Evolutionary conservation across 2,888 invertebrate species (phyloP), one percentile per base, ranked within the genome.

Genomic region (Diogma glabrata): DNA sequence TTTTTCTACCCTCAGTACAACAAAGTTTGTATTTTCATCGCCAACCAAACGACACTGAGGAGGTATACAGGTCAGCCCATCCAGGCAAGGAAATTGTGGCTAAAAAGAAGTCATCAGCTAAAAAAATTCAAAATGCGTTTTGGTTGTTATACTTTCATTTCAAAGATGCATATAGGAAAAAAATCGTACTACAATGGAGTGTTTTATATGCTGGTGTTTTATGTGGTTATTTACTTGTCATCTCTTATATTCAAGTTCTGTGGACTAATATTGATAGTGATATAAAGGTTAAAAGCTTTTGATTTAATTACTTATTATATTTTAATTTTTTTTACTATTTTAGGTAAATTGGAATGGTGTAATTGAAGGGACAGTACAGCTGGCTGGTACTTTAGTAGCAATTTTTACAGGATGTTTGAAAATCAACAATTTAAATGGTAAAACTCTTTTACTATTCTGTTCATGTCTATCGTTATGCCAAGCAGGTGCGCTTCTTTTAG

Each of bases 331-430:
- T n/a, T n/a, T n/a, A n/a, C n/a, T n/a, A n/a, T n/a, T n/a, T n/a
- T n/a, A n/a, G n/a, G n/a, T n/a, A n/a, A n/a, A n/a, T n/a, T 70
- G 69, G 66, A 90, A 91, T 64, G 93, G 92, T 0, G 83, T 82
- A 7, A 87, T 90, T 1, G 93, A 93, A 67, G 87, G 89, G 0
- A 60, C 75, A 1, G 75, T 82, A 43, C 88, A 87, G 0, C 66
- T 85, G 1, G 64, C 84, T 1, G 84, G 87, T 49, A 79, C 80
- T 20, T 61, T 72, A 2, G 77, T 75, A 9, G 79, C 83, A 1
- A 66, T 77, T 47, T 53, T 72, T 0, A 79, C 81, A 0, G 76
- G 77, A 2, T n/a, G n/a, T n/a, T n/a, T n/a, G n/a, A n/a, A n/a
- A n/a, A n/a, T n/a, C n/a, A n/a, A n/a, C n/a, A n/a, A n/a, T n/a